phyloP scores from a whole-genome alignment of 30 jellyfish, hydroid and myxozoan species.

The Mastigias papua region DNA sequence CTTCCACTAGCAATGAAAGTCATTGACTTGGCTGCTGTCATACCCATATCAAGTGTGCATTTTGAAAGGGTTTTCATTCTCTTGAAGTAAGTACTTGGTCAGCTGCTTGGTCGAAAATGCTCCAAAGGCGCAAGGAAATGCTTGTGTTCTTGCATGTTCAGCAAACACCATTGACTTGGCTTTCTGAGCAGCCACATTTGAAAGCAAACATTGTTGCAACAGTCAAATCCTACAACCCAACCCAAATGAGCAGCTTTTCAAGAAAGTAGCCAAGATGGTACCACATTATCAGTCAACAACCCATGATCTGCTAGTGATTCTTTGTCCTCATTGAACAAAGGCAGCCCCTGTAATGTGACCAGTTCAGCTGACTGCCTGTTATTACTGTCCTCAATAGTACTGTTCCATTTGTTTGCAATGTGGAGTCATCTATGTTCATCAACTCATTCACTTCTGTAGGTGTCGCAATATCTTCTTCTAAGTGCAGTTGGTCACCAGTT shows the following conservation, averaged over 20 bases:
- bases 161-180: conserved; percentile 23
- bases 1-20: conserved; percentile 47
- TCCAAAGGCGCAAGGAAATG: conserved; percentile 14
- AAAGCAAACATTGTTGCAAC: conserved; percentile 36
- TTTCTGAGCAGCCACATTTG: conserved; percentile 30
- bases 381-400: no score
- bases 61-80: conserved; percentile 34
- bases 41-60: conserved; percentile 39
- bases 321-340: no score
- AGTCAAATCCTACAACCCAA: conserved; percentile 27
- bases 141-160: conserved; percentile 37
- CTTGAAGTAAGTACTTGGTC: conserved; percentile 7
- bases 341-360: no score
- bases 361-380: no score
- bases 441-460: no score
- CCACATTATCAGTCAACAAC: no score
- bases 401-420: no score
- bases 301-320: no score
- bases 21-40: conserved; percentile 25
- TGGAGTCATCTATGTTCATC: no score
- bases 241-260: conserved; percentile 20
- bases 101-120: conserved; percentile 1
- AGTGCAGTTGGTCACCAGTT: no score
- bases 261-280: not conserved
- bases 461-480: no score